Evolutionary conservation across 2,113 vertebrate species (phyloP).

Genomic region (Microcebus griseorufus): DNA sequence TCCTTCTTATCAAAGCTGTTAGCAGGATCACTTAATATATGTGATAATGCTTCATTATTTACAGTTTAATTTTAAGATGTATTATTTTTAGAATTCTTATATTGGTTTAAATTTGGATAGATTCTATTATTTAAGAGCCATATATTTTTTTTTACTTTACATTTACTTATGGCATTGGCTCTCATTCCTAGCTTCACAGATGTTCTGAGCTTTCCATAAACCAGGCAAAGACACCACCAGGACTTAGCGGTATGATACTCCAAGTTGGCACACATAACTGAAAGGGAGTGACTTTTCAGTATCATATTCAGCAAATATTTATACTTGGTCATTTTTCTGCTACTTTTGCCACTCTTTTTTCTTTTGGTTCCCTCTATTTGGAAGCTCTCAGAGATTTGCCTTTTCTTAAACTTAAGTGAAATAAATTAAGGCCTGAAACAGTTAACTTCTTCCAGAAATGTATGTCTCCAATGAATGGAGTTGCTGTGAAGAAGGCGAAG

Average conservation of each 20-base stretch:
- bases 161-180: not conserved
- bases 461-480: not conserved
- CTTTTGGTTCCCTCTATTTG: not conserved
- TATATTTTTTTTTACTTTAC: not conserved
- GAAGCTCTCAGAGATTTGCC: slow-evolving; percentile 29
- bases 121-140: slow-evolving; percentile 12
- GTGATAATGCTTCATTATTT: not conserved
- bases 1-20: not conserved
- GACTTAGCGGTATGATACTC: not conserved
- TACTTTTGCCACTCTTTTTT: not conserved
- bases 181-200: not conserved
- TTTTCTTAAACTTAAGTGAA: slow-evolving; percentile 22
- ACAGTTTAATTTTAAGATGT: slow-evolving; percentile 4
- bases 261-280: not conserved
- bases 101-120: not conserved
- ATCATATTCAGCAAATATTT: slow-evolving; percentile 17
- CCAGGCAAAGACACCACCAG: not conserved
- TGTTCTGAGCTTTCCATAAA: not conserved
- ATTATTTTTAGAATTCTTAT: slow-evolving; percentile 38
- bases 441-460: not conserved
- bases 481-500: not conserved
- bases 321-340: not conserved
- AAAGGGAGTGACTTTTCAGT: not conserved
- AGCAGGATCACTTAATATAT: slow-evolving; percentile 39
- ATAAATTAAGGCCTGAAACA: not conserved